phyloP scores from a whole-genome alignment of 2,113 vertebrate genomes.

The Notarius lentiginosus region DNA sequence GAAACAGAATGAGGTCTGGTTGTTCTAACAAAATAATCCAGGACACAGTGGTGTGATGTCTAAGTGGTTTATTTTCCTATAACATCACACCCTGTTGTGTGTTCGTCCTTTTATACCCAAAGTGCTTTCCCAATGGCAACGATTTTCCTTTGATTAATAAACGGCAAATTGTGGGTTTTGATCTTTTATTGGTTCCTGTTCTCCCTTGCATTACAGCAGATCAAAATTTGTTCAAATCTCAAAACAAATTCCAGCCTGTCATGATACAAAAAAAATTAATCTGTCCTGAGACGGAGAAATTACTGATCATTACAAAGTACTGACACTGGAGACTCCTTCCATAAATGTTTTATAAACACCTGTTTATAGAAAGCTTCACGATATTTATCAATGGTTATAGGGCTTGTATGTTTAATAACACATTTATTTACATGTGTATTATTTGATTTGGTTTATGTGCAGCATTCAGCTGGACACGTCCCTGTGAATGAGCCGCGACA shows the following conservation, averaged over 20 bases:
- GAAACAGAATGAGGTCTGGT: not conserved
- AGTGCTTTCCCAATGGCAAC: too few relatives aligned
- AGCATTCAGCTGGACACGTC: not conserved
- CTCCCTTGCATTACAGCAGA: not conserved
- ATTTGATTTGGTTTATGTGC: not conserved
- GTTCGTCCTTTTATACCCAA: not conserved
- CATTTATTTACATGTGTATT: not conserved
- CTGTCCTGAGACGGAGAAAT: not conserved
- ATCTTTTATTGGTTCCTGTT: not conserved
- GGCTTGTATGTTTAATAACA: not conserved
- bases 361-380: not conserved
- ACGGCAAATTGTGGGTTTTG: too few relatives aligned
- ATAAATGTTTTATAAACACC: too few relatives aligned
- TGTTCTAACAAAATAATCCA: not conserved
- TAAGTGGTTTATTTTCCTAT: not conserved
- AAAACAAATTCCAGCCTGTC: not conserved
- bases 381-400: not conserved
- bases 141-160: too few relatives aligned
- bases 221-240: not conserved
- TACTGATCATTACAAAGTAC: too few relatives aligned
- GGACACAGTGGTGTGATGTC: not conserved
- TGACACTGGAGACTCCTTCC: too few relatives aligned
- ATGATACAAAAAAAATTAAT: not conserved
- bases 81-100: not conserved
- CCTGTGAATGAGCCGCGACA: not conserved